Conservation (phyloP, 2,888 invertebrate genomes). For the Zeuzera pyrina region DNA sequence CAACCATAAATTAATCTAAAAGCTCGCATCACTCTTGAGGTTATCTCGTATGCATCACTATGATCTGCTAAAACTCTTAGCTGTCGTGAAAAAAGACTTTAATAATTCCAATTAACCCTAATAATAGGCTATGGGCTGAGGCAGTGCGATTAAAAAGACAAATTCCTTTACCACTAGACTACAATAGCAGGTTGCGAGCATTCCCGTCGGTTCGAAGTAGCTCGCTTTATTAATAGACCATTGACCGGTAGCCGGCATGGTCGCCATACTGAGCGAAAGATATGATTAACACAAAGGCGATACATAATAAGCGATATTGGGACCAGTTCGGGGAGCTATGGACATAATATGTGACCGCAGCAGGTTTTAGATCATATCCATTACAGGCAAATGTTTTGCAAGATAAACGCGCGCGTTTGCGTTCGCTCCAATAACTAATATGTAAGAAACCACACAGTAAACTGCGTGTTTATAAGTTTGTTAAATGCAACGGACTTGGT, state of each 20-base stretch:
- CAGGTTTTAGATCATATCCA: slow-evolving; percentile 53
- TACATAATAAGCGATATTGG: slow-evolving; percentile 68
- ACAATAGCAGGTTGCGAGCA: slow-evolving; percentile 66
- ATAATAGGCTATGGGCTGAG: slow-evolving; percentile 61
- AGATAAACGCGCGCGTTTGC: slow-evolving; percentile 34
- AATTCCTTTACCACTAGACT: slow-evolving; percentile 63
- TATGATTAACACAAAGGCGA: slow-evolving; percentile 70
- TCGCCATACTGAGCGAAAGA: slow-evolving; percentile 61
- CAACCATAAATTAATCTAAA: slow-evolving; percentile 58
- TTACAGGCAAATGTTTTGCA: slow-evolving; percentile 40
- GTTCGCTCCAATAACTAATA: slow-evolving; percentile 16
- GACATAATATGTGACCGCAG: slow-evolving; percentile 50
- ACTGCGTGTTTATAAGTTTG: too few relatives aligned
- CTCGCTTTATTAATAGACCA: slow-evolving; percentile 64
- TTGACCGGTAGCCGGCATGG: slow-evolving; percentile 58
- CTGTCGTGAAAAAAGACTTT: slow-evolving; percentile 57
- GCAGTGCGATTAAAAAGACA: slow-evolving; percentile 70
- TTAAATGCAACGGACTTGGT: too few relatives aligned
- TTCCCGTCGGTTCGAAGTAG: slow-evolving; percentile 47
- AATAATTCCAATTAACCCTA: slow-evolving; percentile 72
- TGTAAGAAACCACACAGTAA: too few relatives aligned
- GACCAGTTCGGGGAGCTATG: slow-evolving; percentile 58
- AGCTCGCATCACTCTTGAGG: slow-evolving; percentile 45
- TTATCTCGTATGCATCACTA: slow-evolving; percentile 50
- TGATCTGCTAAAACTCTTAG: slow-evolving; percentile 58